Base-by-base conservation (phyloP, 2,797 vertebrate species). In the Neosalanx taihuensis region DNA sequence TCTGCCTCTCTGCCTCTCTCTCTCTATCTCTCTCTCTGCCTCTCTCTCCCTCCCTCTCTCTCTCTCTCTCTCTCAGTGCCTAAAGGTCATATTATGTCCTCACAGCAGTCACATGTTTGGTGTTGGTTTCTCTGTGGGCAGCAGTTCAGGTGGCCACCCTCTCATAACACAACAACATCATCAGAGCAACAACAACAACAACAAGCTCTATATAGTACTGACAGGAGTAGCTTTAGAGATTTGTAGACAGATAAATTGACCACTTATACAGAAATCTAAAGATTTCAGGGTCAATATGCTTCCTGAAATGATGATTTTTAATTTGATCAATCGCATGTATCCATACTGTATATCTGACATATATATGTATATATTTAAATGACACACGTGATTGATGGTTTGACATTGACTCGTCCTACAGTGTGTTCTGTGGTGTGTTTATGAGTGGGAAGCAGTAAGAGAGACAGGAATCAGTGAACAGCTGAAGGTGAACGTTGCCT, bases 321-420 rank as follows among this genome's bases (percentile, higher is more conserved):
- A 7, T 67, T 85, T n/a, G n/a, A 89, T 86, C 77, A 84, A 87
- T 83, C 72, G 46, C 2, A 37, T 35, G 51, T 29, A 64, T n/a
- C 72, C 80, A 64, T 31, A 64, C 72, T 74, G 75, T 57, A 0
- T 84, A 83, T 83, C 72, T 84, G 81, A 80, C 76, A 49, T 78
- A 35, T 35, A 6, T 67, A 71, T 71, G 79, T 71, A 79, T 64
- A 53, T 67, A 79, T 75, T 62, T 75, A 74, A 73, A 78, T 37
- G 61, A 46, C 31, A 75, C 26, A 70, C 35, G 80, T 71, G 67
- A 78, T 75, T 33, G 58, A 72, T 46, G 67, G 68, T 35, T 33
- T 46, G 5, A 35, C 87, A 89, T 83, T 30, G 71, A 18, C 33
- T 35, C 30, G 6, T n/a, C 17, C 37, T 23, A 26, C 29, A 53